Evolutionary conservation across 2,113 vertebrate species (phyloP).

Genomic region (Leucosticte australis): DNA sequence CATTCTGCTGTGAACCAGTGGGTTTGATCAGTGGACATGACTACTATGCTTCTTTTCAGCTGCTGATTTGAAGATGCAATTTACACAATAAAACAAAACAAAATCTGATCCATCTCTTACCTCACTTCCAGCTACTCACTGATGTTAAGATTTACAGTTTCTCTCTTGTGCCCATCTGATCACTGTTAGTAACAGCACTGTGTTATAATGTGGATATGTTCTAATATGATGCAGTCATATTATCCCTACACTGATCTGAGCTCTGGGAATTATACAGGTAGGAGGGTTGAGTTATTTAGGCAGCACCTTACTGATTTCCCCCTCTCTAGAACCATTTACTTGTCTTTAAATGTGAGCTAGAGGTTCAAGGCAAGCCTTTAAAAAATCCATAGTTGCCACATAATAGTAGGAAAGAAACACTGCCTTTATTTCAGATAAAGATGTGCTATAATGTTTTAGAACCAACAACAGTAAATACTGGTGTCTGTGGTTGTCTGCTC

Average conservation of each 20-base stretch:
- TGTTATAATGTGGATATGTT: background rate
- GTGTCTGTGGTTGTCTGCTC: background rate
- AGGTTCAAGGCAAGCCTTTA: background rate
- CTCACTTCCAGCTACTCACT: background rate
- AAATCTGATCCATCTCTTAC: background rate
- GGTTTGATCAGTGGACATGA: background rate
- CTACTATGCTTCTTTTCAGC: background rate
- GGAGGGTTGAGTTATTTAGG: accelerated
- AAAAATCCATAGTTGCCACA: background rate
- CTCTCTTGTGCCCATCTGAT: background rate
- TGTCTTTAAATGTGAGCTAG: background rate
- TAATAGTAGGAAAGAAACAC: background rate
- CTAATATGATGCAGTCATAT: background rate
- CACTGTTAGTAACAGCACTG: background rate
- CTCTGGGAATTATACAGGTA: background rate
- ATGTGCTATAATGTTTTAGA: background rate
- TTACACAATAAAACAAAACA: too few species aligned
- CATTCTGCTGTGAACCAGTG: background rate
- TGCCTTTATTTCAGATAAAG: background rate
- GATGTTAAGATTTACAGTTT: background rate
- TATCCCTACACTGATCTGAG: background rate
- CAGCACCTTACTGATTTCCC: background rate
- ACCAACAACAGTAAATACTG: background rate
- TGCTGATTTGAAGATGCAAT: background rate
- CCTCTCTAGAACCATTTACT: background rate